Evolutionary conservation across 2,888 invertebrate species (phyloP).

Genomic region (Drosophila sordidapex): DNA sequence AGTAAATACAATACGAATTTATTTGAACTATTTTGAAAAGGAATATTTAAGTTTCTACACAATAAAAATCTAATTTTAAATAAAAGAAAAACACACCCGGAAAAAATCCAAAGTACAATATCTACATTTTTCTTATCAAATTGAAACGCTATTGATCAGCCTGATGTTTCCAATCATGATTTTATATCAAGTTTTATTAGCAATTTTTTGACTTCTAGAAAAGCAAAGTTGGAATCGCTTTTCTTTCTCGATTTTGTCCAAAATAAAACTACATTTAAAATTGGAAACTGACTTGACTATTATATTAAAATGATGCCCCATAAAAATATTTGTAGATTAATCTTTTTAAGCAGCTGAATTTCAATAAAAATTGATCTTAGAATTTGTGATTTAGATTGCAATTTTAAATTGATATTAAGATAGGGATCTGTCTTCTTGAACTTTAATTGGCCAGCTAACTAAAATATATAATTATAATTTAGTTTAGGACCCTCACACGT

Average conservation of each 20-base stretch:
- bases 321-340: too few relatives aligned
- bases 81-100: too few relatives aligned
- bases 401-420: neutral
- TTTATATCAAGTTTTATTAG: neutral
- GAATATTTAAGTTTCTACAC: neutral
- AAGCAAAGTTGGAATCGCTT: neutral
- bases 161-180: too few relatives aligned
- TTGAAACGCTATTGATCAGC: neutral
- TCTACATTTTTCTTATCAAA: neutral
- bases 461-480: neutral
- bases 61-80: neutral
- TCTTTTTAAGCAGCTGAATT: too few relatives aligned
- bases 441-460: neutral
- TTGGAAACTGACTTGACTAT: too few relatives aligned
- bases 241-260: too few relatives aligned
- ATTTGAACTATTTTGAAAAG: neutral
- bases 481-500: neutral
- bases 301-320: too few relatives aligned
- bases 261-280: too few relatives aligned
- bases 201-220: too few relatives aligned
- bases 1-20: neutral
- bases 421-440: neutral
- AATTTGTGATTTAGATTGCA: neutral
- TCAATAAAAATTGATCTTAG: neutral
- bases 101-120: too few relatives aligned